Percentiles rank a stretch among this genome's conserved stretches.
Conservation (phyloP, 2,888 invertebrate genomes). For the Drosophila nigritarsus region DNA sequence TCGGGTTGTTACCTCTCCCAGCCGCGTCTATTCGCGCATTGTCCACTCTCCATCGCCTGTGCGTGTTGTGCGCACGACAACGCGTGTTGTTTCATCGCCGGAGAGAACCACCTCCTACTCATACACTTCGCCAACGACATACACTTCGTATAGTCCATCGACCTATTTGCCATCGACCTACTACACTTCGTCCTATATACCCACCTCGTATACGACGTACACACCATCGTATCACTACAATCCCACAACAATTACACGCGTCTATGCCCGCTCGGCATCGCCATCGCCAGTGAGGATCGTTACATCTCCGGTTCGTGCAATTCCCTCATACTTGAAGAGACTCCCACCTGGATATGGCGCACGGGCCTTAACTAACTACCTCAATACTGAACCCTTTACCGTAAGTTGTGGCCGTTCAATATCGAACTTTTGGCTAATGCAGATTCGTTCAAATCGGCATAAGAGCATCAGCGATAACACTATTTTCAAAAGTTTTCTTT, state of each 20-base stretch:
- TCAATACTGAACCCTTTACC: slow-evolving; percentile 91
- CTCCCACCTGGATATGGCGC: slow-evolving; percentile 87
- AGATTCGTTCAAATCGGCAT: not conserved
- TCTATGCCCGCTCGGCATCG: slow-evolving; percentile 76
- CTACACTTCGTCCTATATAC: slow-evolving; percentile 72
- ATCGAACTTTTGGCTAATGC: slow-evolving; percentile 5
- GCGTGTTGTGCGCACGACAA: slow-evolving; percentile 78
- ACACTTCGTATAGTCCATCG: slow-evolving; percentile 53
- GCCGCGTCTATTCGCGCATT: slow-evolving; percentile 78
- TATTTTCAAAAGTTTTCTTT: not conserved
- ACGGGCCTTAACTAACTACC: slow-evolving; percentile 91
- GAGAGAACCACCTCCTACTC: slow-evolving; percentile 73
- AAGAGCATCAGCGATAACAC: not conserved
- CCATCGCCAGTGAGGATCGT: slow-evolving; percentile 79
- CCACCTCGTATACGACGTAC: slow-evolving; percentile 75
- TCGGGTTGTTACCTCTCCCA: slow-evolving; percentile 82
- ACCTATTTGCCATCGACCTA: slow-evolving; percentile 72
- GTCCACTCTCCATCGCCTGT: slow-evolving; percentile 79
- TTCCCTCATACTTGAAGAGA: slow-evolving; percentile 89
- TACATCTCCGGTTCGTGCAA: slow-evolving; percentile 86
- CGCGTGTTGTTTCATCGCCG: slow-evolving; percentile 81
- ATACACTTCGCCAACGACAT: slow-evolving; percentile 70
- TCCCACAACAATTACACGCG: slow-evolving; percentile 78
- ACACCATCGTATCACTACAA: slow-evolving; percentile 78
- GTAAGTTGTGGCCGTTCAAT: slow-evolving; percentile 86